Evolutionary conservation across 2,113 vertebrate species (phyloP).

Genomic region (Amazona vittata): DNA sequence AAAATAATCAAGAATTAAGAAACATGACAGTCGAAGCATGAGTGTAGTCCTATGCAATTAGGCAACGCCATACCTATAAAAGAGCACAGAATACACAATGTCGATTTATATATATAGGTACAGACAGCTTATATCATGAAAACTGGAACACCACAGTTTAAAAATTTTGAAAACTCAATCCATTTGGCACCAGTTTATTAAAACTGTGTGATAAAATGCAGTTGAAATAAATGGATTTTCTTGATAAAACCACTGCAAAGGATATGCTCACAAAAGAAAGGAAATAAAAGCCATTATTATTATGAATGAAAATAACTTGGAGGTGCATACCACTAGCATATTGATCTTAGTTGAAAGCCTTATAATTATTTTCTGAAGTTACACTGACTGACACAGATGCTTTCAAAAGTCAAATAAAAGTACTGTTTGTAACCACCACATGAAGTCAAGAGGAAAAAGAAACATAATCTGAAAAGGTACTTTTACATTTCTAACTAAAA

Average conservation of each 20-base stretch:
- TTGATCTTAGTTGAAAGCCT: not conserved
- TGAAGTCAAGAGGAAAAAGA: not conserved
- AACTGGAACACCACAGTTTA: not conserved
- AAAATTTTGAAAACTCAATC: not conserved
- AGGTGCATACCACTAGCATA: not conserved
- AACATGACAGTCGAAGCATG: not conserved
- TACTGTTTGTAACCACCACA: not conserved
- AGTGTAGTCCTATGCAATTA: not conserved
- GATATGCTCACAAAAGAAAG: not conserved
- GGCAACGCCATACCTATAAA: not conserved
- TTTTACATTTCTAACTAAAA: not conserved
- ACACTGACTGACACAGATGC: not conserved
- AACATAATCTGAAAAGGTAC: not conserved
- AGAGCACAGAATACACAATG: not conserved
- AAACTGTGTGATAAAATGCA: not conserved
- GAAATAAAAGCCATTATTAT: not conserved
- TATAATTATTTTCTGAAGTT: not conserved
- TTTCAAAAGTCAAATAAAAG: not conserved
- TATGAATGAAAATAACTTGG: not conserved
- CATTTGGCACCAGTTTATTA: not conserved
- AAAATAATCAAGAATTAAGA: not conserved
- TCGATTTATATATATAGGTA: not conserved
- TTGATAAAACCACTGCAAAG: not conserved
- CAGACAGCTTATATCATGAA: not conserved
- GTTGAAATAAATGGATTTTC: not conserved